These are phyloP conservation scores for Psittacula cyanocephala DNA, from an alignment of 2,113 vertebrate genomes.

Conservation along the genomic window DNA sequence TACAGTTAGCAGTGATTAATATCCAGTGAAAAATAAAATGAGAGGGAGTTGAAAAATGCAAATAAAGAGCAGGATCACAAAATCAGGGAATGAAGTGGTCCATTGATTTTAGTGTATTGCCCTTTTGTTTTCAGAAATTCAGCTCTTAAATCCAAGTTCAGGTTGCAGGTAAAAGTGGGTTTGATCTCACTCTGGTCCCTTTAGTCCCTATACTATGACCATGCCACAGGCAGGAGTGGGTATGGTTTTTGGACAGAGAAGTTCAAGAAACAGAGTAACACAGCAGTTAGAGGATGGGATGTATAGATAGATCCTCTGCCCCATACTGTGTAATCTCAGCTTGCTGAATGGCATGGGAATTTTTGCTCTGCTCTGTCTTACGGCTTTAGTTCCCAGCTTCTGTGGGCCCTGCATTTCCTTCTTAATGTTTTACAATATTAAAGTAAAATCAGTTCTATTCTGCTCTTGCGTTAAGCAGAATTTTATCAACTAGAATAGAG, in stretches of 20 bases:
- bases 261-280: background rate
- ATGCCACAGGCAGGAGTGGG: background rate
- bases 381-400: background rate
- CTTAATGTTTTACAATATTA: background rate
- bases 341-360: fast-evolving
- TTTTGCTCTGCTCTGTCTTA: background rate
- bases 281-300: background rate
- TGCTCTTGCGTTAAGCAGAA: background rate
- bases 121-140: slow-evolving; percentile 24
- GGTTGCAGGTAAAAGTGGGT: background rate
- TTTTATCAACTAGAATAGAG: background rate
- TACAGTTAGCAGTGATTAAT: slow-evolving; percentile 61
- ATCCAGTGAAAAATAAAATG: slow-evolving; percentile 57
- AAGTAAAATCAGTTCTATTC: background rate
- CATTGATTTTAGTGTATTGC: slow-evolving; percentile 24
- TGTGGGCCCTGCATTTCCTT: background rate
- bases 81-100: slow-evolving; percentile 9
- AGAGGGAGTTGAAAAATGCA: background rate
- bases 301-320: background rate
- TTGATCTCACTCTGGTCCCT: background rate
- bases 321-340: background rate
- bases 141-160: background rate
- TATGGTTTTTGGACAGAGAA: background rate
- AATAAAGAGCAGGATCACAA: slow-evolving; percentile 27
- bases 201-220: background rate